phyloP scores from a whole-genome alignment of 2,113 vertebrate genomes.

The Actenoides lindsayi region DNA sequence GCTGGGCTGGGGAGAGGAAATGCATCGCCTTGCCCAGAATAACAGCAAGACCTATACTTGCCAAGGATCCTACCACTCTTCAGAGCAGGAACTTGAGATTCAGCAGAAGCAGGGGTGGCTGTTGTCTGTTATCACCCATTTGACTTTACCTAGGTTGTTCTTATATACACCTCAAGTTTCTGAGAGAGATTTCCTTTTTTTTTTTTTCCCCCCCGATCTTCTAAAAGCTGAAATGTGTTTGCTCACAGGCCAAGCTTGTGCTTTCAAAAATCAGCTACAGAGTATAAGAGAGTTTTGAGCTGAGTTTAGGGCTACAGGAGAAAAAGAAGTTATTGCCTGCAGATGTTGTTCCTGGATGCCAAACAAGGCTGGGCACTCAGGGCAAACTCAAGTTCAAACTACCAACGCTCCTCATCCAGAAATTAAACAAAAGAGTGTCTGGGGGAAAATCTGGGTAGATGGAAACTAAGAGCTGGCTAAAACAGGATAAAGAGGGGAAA shows the following conservation, averaged over 20 bases:
- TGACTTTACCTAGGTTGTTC: background rate
- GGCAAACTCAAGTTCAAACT: background rate
- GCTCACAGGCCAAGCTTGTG: background rate
- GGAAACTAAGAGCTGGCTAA: background rate
- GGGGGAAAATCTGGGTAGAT: background rate
- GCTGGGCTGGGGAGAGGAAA: background rate
- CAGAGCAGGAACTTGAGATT: background rate
- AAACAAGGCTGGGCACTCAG: background rate
- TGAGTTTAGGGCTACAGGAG: background rate
- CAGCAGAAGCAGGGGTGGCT: background rate
- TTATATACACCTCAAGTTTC: background rate
- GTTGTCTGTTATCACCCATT: background rate
- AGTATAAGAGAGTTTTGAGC: rapidly evolving
- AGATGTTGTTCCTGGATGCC: background rate
- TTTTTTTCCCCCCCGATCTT: background rate
- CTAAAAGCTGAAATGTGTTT: background rate
- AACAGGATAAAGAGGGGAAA: background rate
- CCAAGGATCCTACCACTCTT: background rate
- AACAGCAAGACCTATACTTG: background rate
- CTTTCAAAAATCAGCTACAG: background rate
- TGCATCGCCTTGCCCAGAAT: conserved; percentile 38
- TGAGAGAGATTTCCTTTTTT: background rate
- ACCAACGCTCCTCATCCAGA: background rate
- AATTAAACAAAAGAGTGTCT: background rate
- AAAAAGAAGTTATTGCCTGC: background rate